A percentile compares a stretch with the other conserved stretches of the same genome.
Conservation (phyloP, 2,113 vertebrate species). For the Alces alces region DNA sequence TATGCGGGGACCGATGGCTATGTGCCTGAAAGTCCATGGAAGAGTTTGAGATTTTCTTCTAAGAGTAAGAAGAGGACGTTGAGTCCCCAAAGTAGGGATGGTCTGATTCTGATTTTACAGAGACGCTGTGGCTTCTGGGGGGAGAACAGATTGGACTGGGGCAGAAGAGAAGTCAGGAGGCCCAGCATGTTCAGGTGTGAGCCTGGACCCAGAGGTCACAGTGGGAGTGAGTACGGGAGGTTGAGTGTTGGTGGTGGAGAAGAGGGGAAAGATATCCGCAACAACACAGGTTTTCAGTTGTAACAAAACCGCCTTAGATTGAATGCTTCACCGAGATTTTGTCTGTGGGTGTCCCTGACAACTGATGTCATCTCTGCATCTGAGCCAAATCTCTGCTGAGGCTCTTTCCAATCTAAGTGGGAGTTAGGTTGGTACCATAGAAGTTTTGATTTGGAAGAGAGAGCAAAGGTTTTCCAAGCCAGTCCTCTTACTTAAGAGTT, state of each 20-base stretch:
- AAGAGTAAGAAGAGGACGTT: not conserved
- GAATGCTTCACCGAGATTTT: not conserved
- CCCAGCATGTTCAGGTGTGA: not conserved
- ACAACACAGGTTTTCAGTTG: not conserved
- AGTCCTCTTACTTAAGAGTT: not conserved
- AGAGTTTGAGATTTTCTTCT: not conserved
- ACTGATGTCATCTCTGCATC: not conserved
- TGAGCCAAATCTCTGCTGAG: not conserved
- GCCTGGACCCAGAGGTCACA: not conserved
- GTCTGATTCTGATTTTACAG: not conserved
- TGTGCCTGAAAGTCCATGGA: not conserved
- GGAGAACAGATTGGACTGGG: not conserved
- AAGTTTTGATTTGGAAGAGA: not conserved
- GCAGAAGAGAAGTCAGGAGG: too few species aligned
- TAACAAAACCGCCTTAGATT: not conserved
- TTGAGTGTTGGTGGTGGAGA: not conserved
- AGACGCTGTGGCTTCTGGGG: not conserved
- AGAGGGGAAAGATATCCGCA: not conserved
- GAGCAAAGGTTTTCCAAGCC: not conserved
- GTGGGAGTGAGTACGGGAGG: not conserved
- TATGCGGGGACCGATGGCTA: too few species aligned
- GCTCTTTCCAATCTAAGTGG: not conserved
- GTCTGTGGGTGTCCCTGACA: not conserved
- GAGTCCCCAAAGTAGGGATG: not conserved
- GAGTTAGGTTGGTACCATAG: not conserved